Base-by-base conservation (phyloP, 2,888 invertebrate species). In the Conus canariensis region DNA sequence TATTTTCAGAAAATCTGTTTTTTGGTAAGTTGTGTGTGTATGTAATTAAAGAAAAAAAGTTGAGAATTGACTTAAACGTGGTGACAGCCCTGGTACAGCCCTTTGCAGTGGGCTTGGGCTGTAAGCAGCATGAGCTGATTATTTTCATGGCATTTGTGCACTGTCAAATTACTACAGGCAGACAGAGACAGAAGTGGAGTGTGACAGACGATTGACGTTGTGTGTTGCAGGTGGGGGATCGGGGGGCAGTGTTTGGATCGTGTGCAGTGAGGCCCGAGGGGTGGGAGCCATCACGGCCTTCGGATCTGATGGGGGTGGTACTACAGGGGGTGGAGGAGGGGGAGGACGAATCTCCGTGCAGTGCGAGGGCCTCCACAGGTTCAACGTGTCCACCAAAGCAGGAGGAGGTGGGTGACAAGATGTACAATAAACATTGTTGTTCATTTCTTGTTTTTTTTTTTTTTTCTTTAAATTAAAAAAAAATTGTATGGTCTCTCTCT, bases 231-330 rank as follows among this genome's bases (percentile, higher is more conserved):
- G 95, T 92, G 95, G 95, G 56, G 95, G 95, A 45, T 93, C 94
- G 70, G 95, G 94, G 60, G 95, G 95, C 64, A 92, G 93, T 85
- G 92, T 95, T 56, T 94, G 93, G 94, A 93, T 95, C 60, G 86
- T 77, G 16, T 94, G 94, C 92, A 93, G 93, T 80, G 94, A 94
- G 90, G 93, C 94, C 56, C 87, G 92, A 19, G 95, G 95, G 3
- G 94, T 94, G 86, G 95, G 95, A 14, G 30, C 45, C 5, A 92
- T 95, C 64, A 92, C 93, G 14, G 93, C 95, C 8, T 92, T 90
- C 91, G 95, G 95, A 45, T 94, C 94, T 5, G 82, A 92, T 85
- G 94, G 93, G 16, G 91, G 91, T 22, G 90, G 88, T 0, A 67
- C 88, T 22, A 87, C 56, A 12, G 91, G 92, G 9, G 95, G 95